A percentile compares a stretch with the other conserved stretches of the same genome.
phyloP scores from a whole-genome alignment of 2,113 vertebrate genomes.

The Vombatus ursinus region DNA sequence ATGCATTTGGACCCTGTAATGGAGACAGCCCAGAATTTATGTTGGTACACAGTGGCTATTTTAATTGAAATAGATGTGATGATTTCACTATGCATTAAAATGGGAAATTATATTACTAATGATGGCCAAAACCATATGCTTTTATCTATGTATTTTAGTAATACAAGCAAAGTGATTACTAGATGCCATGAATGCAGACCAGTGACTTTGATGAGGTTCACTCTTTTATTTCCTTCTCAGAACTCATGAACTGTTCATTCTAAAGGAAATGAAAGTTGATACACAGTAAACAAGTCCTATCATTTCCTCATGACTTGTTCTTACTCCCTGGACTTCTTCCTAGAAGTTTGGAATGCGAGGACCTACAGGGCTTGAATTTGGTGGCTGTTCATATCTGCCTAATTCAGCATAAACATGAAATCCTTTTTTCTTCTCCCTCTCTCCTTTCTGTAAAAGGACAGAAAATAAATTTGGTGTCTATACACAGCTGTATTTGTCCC shows the following conservation, averaged over 20 bases:
- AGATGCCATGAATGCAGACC: constrained; percentile 54
- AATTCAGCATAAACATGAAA: constrained; percentile 17
- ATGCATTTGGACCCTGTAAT: constrained; percentile 63
- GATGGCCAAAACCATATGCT: constrained; percentile 51
- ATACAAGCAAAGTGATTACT: constrained; percentile 58
- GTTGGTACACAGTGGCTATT: constrained; percentile 30
- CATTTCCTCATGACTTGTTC: neutral
- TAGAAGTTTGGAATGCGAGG: neutral
- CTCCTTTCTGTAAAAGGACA: neutral
- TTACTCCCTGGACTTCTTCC: neutral
- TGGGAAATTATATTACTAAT: constrained; percentile 64
- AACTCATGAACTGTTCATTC: constrained; percentile 45
- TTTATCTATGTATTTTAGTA: constrained; percentile 62
- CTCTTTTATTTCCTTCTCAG: constrained; percentile 66
- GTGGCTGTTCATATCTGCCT: constrained; percentile 16
- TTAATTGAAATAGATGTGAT: constrained; percentile 67
- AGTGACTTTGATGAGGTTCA: constrained; percentile 64
- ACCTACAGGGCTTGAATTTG: constrained; percentile 33
- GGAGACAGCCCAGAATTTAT: constrained; percentile 54
- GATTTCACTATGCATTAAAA: constrained; percentile 55
- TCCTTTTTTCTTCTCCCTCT: constrained; percentile 46
- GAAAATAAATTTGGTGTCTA: constrained; percentile 35
- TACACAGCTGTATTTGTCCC: constrained; percentile 55
- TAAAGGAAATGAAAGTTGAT: constrained; percentile 42
- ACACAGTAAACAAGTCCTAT: neutral